phyloP scores from a whole-genome alignment of 1,140 invertebrate genomes.

The Antheraea mylitta region DNA sequence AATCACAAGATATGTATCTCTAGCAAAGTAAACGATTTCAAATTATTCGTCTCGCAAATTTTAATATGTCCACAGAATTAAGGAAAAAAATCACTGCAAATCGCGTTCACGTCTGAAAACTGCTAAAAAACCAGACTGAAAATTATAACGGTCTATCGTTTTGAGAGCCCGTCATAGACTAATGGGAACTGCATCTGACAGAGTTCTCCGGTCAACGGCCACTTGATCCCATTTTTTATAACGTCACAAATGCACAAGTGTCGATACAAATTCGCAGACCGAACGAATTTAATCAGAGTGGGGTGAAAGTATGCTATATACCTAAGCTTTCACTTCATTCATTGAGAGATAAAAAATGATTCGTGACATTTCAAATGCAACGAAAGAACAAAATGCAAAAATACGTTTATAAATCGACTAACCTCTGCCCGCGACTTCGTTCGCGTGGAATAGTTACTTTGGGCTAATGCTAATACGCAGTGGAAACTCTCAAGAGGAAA shows the following conservation, averaged over 20 bases:
- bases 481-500: too few relatives aligned
- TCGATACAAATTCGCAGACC: slow-evolving; percentile 57
- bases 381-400: slow-evolving; percentile 1
- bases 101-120: not conserved
- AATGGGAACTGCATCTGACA: slow-evolving; percentile 29
- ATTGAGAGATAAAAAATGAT: slow-evolving; percentile 21
- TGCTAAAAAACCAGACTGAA: not conserved
- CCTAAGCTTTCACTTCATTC: slow-evolving; percentile 36
- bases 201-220: slow-evolving; percentile 49
- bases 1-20: too few relatives aligned
- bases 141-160: slow-evolving; percentile 6
- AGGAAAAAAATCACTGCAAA: not conserved
- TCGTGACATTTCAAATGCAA: slow-evolving; percentile 20
- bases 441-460: too few relatives aligned
- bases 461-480: too few relatives aligned
- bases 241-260: slow-evolving; percentile 33
- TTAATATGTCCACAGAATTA: not conserved
- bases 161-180: not conserved
- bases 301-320: slow-evolving; percentile 36
- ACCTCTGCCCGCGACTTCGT: too few relatives aligned
- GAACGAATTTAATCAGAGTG: slow-evolving; percentile 32
- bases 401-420: not conserved
- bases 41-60: not conserved
- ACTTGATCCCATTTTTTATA: slow-evolving; percentile 63
- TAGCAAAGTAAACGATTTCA: too few relatives aligned